These are phyloP conservation scores for Steinernema carpocapsae DNA, from an alignment of 2,888 invertebrate species.

Conservation along the genomic window DNA sequence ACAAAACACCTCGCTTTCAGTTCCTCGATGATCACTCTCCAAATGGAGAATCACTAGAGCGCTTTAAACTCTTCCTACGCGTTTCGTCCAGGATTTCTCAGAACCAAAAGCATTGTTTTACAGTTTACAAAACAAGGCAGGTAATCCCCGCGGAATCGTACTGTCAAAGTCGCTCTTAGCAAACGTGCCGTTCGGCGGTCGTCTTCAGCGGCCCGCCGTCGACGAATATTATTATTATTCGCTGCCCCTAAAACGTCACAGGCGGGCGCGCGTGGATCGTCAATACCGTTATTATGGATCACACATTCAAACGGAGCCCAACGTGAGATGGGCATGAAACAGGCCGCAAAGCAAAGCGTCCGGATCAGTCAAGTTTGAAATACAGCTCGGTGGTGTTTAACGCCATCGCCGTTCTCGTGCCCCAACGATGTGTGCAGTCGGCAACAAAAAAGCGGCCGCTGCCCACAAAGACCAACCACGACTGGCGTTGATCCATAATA, in stretches of 20 bases:
- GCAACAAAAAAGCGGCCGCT: constrained; percentile 1
- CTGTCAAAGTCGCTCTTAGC: not conserved
- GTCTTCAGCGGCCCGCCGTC: constrained; percentile 19
- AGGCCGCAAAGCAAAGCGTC: constrained; percentile 26
- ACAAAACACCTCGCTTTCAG: no score
- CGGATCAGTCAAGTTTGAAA: constrained; percentile 34
- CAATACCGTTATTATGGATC: constrained; percentile 35
- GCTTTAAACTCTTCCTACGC: no score
- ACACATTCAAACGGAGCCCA: constrained; percentile 19
- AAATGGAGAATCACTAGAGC: no score
- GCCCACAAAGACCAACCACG: not conserved
- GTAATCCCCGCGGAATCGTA: not conserved
- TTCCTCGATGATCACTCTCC: no score
- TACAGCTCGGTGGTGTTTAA: constrained; percentile 33
- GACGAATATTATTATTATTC: constrained; percentile 31
- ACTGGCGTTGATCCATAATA: not conserved
- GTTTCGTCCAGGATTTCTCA: no score
- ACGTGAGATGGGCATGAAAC: constrained; percentile 24
- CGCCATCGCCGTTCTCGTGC: not conserved
- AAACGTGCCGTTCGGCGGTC: constrained; percentile 17
- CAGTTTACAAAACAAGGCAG: no score
- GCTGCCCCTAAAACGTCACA: constrained; percentile 33
- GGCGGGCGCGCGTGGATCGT: constrained; percentile 16
- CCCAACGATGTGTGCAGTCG: not conserved
- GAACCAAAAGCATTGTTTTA: no score